phyloP scores from a whole-genome alignment of 2,113 vertebrate genomes.

The Numenius arquata region DNA sequence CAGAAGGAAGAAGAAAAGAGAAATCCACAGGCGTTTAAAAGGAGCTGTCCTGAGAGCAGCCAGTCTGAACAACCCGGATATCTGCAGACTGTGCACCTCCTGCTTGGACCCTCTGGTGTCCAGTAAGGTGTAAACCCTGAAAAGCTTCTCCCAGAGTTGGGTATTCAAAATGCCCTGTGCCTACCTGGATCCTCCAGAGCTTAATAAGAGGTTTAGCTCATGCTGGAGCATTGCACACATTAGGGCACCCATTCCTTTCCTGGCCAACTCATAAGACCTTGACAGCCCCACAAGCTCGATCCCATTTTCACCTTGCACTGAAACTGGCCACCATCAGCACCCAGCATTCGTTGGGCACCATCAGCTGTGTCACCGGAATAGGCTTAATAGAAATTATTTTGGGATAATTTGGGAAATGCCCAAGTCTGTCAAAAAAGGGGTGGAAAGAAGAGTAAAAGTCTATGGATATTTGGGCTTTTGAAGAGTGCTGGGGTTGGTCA shows the following conservation, averaged over 20 bases:
- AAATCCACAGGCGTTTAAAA: not conserved
- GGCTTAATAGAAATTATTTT: not conserved
- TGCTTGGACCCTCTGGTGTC: not conserved
- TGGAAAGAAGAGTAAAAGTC: not conserved
- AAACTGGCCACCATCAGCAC: not conserved
- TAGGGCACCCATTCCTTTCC: not conserved
- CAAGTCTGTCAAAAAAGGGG: not conserved
- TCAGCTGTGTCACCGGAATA: not conserved
- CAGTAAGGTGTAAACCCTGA: not conserved
- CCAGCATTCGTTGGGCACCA: not conserved
- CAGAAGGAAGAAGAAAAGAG: not conserved
- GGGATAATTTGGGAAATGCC: not conserved
- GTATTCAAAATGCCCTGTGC: not conserved
- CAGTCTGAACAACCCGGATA: not conserved
- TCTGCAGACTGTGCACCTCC: not conserved
- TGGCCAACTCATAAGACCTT: not conserved
- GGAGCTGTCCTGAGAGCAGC: not conserved
- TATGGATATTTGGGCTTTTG: not conserved
- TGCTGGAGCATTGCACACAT: not conserved
- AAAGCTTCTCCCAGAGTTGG: not conserved
- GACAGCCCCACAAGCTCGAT: not conserved
- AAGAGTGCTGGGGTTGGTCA: accelerated
- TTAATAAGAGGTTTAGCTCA: not conserved
- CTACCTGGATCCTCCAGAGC: not conserved
- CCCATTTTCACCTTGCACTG: not conserved